Percentiles rank a stretch among this genome's conserved stretches.
phyloP scores from a whole-genome alignment of 2,888 invertebrate genomes.

The Ariolimax columbianus region DNA sequence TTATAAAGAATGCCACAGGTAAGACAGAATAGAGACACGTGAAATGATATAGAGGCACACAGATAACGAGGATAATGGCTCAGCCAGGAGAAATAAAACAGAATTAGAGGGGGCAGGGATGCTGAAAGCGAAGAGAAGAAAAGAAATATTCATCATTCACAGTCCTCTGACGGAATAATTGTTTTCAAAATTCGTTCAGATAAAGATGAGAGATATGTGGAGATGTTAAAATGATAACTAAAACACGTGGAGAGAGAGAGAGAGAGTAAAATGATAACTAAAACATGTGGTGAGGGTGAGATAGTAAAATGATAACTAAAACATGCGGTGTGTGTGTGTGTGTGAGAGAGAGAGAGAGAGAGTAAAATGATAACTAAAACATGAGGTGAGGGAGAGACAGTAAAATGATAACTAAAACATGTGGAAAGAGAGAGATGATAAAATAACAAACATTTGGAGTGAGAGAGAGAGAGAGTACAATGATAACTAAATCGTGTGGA shows the following conservation, averaged over 20 bases:
- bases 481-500: no score
- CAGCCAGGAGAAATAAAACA: not conserved
- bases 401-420: no score
- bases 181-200: not conserved
- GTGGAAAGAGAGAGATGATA: no score
- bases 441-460: no score
- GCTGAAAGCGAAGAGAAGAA: not conserved
- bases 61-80: not conserved
- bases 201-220: not conserved
- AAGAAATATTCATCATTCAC: not conserved
- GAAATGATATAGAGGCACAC: not conserved
- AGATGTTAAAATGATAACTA: not conserved
- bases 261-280: no score
- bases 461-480: no score
- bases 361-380: no score
- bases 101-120: slow-evolving; percentile 13
- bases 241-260: not conserved
- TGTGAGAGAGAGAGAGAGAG: no score
- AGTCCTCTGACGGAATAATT: not conserved
- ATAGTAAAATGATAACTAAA: no score
- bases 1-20: not conserved
- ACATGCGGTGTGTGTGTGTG: no score
- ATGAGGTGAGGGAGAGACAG: no score
- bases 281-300: no score
- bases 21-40: not conserved